Evolutionary conservation across 92 coral and sea anemone species (phyloP).

Genomic region (Metridium senile): DNA sequence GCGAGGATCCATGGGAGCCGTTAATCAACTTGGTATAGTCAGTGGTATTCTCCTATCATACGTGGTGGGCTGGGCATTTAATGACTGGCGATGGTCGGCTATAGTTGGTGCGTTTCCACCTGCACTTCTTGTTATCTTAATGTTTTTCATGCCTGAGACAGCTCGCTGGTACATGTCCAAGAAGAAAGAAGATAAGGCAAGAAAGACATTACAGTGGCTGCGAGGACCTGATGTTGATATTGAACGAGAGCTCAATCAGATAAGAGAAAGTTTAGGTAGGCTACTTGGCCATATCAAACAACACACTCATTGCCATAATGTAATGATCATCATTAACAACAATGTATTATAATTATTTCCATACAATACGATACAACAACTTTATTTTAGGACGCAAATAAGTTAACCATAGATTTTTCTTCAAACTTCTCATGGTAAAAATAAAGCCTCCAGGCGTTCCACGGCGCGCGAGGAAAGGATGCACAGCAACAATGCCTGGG

Average conservation of each 20-base stretch:
- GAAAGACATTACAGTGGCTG: slow-evolving; percentile 63
- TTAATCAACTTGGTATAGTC: slow-evolving; percentile 72
- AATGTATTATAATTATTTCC: no score
- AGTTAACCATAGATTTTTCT: no score
- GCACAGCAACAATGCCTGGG: no score
- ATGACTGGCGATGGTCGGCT: slow-evolving; percentile 80
- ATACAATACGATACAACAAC: no score
- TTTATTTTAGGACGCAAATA: no score
- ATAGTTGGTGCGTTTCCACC: slow-evolving; percentile 61
- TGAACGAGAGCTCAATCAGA: slow-evolving; percentile 60
- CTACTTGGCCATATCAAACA: neutral
- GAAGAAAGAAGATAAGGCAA: slow-evolving; percentile 60
- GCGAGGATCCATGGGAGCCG: slow-evolving; percentile 77
- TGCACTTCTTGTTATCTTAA: slow-evolving; percentile 53
- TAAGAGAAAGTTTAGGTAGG: slow-evolving; percentile 67
- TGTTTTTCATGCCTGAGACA: slow-evolving; percentile 84
- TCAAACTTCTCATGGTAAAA: no score
- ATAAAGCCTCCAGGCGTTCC: no score
- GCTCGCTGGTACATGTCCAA: slow-evolving; percentile 79
- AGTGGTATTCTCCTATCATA: slow-evolving; percentile 65
- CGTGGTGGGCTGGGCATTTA: slow-evolving; percentile 54
- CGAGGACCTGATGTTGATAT: slow-evolving; percentile 65
- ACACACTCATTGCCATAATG: neutral
- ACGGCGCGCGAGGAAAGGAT: no score
- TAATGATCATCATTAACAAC: neutral